These are phyloP conservation scores for Labeo rohita DNA, from an alignment of 2,113 vertebrate species.

Conservation along the genomic window DNA sequence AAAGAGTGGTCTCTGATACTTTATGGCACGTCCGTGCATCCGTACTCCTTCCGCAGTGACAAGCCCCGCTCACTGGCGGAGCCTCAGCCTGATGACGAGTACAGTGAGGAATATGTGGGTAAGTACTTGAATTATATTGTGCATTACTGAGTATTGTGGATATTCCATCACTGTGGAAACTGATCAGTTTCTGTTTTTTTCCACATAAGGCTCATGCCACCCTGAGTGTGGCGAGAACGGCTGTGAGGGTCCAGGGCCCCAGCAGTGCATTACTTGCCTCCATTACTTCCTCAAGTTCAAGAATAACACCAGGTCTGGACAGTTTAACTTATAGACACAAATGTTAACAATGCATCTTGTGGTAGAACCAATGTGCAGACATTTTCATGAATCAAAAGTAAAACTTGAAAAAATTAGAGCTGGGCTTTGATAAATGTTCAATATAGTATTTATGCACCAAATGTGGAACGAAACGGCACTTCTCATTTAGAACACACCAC, in stretches of 20 bases:
- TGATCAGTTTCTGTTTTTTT: constrained; percentile 31
- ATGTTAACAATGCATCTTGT: no score
- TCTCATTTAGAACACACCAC: no score
- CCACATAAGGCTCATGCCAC: constrained; percentile 87
- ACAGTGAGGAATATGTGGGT: constrained; percentile 93
- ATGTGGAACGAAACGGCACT: no score
- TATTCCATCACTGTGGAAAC: background rate
- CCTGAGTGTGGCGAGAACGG: constrained; percentile 92
- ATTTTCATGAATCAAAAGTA: no score
- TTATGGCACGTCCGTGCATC: constrained; percentile 93
- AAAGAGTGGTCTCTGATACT: constrained; percentile 98
- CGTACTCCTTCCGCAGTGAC: constrained; percentile 89
- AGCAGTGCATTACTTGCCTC: constrained; percentile 95
- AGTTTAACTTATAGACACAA: no score
- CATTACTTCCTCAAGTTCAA: constrained; percentile 98
- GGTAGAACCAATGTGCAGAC: no score
- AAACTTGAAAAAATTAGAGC: no score
- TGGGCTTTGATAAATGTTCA: no score
- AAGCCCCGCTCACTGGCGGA: constrained; percentile 81
- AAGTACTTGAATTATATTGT: background rate
- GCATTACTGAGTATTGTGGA: background rate
- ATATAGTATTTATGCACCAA: no score
- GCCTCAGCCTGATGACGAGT: constrained; percentile 84
- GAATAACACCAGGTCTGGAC: constrained; percentile 88
- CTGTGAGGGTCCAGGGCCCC: constrained; percentile 94